phyloP scores from a whole-genome alignment of 2,797 vertebrate species.

The Podarcis lilfordi region DNA sequence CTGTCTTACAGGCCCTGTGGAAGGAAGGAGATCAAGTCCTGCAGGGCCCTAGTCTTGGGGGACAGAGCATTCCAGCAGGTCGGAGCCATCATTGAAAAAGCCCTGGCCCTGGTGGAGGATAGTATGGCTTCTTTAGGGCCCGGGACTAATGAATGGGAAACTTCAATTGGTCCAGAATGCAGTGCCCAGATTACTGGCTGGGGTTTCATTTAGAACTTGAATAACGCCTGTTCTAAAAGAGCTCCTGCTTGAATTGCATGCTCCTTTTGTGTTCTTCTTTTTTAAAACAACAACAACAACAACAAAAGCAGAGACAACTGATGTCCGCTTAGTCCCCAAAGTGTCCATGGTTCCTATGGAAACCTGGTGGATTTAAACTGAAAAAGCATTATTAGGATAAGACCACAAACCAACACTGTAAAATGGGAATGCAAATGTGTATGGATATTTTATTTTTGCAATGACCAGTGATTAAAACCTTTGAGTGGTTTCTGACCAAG shows the following conservation, averaged over 20 bases:
- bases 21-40: too few relatives aligned
- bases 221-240: not conserved
- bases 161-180: too few relatives aligned
- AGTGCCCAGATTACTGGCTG: not conserved
- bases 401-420: conserved; percentile 35
- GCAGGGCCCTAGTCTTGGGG: too few relatives aligned
- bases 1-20: too few relatives aligned
- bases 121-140: too few relatives aligned
- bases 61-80: too few relatives aligned
- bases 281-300: not conserved
- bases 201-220: not conserved
- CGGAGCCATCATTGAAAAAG: too few relatives aligned
- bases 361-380: not conserved
- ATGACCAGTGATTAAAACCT: conserved; percentile 44
- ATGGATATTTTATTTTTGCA: conserved; percentile 7
- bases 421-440: conserved; percentile 29
- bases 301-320: not conserved
- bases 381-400: conserved; percentile 46
- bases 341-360: not conserved
- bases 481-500: not conserved
- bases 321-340: not conserved
- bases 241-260: not conserved
- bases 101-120: too few relatives aligned
- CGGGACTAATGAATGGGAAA: too few relatives aligned
- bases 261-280: conserved; percentile 28